These are phyloP conservation scores for Harpalus rufipes DNA, from an alignment of 2,888 invertebrate genomes.

Conservation along the genomic window DNA sequence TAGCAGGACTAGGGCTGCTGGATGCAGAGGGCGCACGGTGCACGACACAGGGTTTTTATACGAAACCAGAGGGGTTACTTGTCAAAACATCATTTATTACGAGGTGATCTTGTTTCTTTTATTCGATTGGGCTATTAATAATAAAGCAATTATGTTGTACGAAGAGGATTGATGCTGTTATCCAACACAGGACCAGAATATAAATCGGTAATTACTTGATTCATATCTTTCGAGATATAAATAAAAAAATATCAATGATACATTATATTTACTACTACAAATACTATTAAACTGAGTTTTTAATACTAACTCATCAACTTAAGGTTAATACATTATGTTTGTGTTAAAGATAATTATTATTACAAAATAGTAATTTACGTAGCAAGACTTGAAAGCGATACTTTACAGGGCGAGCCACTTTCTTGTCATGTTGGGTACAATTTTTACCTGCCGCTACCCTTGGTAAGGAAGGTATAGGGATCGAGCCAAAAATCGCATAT, in stretches of 20 bases:
- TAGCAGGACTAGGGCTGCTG: constrained; percentile 22
- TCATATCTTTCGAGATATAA: background rate
- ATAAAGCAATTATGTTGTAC: constrained; percentile 30
- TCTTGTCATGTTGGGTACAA: too few relatives aligned
- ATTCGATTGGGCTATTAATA: constrained; percentile 49
- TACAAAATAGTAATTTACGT: too few relatives aligned
- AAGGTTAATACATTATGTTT: too few relatives aligned
- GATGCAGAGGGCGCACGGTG: background rate
- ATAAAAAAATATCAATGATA: background rate
- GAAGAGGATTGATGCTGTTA: background rate
- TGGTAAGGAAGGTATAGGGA: too few relatives aligned
- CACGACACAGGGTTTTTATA: constrained; percentile 47
- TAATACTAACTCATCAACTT: too few relatives aligned
- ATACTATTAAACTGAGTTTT: background rate
- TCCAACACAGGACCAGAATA: background rate
- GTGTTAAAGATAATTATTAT: too few relatives aligned
- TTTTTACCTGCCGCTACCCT: too few relatives aligned
- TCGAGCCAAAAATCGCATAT: too few relatives aligned
- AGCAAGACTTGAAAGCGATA: too few relatives aligned
- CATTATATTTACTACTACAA: background rate
- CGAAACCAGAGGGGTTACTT: constrained; percentile 40
- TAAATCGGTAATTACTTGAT: constrained; percentile 1
- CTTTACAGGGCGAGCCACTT: too few relatives aligned
- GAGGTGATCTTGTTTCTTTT: constrained; percentile 50
- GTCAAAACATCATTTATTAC: constrained; percentile 63